Conservation (phyloP, 2,888 invertebrate genomes). For the Rugalucina vietnamica region DNA sequence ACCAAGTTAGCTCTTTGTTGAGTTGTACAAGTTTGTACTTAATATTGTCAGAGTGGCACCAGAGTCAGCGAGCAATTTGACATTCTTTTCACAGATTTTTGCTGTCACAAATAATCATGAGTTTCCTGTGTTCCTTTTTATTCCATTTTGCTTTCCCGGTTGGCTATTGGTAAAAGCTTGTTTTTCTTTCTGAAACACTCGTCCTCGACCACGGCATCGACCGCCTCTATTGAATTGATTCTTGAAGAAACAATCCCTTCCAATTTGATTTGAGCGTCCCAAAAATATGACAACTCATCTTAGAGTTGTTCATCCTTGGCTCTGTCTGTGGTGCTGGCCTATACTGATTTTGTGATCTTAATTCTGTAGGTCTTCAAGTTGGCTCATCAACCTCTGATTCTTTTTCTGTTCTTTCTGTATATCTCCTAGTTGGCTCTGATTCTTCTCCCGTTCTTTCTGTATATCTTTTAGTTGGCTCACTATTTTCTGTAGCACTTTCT, state of each 20-base stretch:
- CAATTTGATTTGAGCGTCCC: neutral
- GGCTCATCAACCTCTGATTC: too few relatives aligned
- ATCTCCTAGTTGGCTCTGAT: too few relatives aligned
- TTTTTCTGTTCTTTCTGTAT: too few relatives aligned
- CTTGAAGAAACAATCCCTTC: neutral
- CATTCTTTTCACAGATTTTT: neutral
- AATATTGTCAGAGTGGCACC: neutral
- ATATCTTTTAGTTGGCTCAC: neutral
- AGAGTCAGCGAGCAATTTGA: neutral
- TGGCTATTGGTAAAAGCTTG: neutral
- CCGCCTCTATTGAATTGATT: neutral
- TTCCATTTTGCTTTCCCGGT: neutral
- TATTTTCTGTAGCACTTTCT: neutral
- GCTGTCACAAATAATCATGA: neutral
- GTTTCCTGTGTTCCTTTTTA: neutral
- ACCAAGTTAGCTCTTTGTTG: neutral
- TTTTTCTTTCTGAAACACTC: neutral
- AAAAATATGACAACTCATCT: too few relatives aligned
- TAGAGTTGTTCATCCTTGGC: neutral
- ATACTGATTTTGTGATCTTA: neutral
- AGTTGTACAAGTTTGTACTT: neutral
- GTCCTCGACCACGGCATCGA: neutral
- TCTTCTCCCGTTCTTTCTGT: too few relatives aligned
- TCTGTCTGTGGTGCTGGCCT: neutral
- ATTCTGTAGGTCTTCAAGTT: too few relatives aligned